Evolutionary conservation across 2,888 invertebrate species (phyloP).

Genomic region (Sinopyrophorus schimmeli): DNA sequence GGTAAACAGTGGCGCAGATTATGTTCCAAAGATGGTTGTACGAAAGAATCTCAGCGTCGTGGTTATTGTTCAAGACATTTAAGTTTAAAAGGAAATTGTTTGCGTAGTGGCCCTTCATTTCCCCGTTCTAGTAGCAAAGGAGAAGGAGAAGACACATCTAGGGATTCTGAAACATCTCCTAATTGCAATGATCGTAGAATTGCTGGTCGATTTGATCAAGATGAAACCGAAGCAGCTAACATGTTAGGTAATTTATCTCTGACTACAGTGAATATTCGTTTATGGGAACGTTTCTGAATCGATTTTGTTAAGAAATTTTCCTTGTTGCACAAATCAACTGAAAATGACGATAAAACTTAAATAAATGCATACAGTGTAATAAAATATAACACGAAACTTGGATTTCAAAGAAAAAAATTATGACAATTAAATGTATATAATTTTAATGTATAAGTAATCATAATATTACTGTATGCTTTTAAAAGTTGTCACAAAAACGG

Average conservation of each 20-base stretch:
- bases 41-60: conserved; percentile 94
- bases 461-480: no score
- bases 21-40: conserved; percentile 94
- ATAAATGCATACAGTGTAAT: no score
- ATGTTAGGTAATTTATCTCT: conserved; percentile 77
- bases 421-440: no score
- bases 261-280: no score
- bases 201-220: conserved; percentile 84
- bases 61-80: conserved; percentile 97
- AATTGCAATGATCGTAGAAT: conserved; percentile 74
- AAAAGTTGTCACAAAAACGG: no score
- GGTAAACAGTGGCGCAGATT: conserved; percentile 99
- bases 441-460: no score
- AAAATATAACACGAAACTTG: no score
- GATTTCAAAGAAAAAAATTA: no score
- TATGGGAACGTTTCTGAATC: not conserved
- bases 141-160: conserved; percentile 83
- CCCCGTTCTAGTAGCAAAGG: conserved; percentile 62
- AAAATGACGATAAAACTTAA: no score
- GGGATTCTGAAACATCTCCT: conserved; percentile 89
- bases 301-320: no score
- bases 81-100: conserved; percentile 77
- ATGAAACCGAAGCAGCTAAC: conserved; percentile 96
- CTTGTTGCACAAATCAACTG: no score
- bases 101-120: conserved; percentile 51